phyloP scores from a whole-genome alignment of 1,140 invertebrate genomes.

The Pristionchus pacificus region DNA sequence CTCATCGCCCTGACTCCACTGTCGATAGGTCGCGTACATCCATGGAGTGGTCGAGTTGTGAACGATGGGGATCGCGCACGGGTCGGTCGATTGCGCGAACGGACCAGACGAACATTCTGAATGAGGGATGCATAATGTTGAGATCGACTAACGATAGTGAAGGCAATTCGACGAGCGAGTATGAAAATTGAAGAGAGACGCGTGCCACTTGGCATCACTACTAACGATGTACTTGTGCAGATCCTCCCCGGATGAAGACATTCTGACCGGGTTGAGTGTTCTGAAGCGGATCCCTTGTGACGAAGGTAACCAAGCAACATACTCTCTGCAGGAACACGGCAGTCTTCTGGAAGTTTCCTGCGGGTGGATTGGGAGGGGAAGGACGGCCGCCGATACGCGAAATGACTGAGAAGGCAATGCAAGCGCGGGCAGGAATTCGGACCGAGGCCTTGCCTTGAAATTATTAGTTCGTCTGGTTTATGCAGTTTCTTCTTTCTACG shows the following conservation, averaged over 20 bases:
- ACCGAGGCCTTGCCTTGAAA: slow-evolving; percentile 11
- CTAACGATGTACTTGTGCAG: slow-evolving; percentile 31
- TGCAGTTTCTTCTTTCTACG: too few relatives aligned
- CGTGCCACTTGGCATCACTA: too few relatives aligned
- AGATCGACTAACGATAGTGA: too few relatives aligned
- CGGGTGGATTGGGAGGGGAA: slow-evolving; percentile 23
- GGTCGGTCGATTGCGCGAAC: slow-evolving; percentile 39
- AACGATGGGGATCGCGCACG: slow-evolving; percentile 58
- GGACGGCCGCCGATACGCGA: slow-evolving; percentile 8
- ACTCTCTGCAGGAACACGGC: slow-evolving; percentile 59
- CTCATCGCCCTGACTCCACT: slow-evolving; percentile 59
- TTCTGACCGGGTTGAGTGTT: slow-evolving; percentile 59
- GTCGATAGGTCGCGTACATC: slow-evolving; percentile 58
- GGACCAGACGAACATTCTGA: slow-evolving; percentile 38
- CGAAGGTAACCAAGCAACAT: neutral
- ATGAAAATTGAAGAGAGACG: too few relatives aligned
- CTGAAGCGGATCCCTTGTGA: neutral
- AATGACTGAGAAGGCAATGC: slow-evolving; percentile 7
- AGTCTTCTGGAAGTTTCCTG: slow-evolving; percentile 51
- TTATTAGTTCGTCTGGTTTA: too few relatives aligned
- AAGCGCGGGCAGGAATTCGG: neutral
- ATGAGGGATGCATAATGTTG: too few relatives aligned
- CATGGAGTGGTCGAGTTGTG: slow-evolving; percentile 55
- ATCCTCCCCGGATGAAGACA: slow-evolving; percentile 62
- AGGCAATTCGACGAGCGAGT: too few relatives aligned